phyloP scores from a whole-genome alignment of 1,140 invertebrate genomes.

The Wasmannia auropunctata region DNA sequence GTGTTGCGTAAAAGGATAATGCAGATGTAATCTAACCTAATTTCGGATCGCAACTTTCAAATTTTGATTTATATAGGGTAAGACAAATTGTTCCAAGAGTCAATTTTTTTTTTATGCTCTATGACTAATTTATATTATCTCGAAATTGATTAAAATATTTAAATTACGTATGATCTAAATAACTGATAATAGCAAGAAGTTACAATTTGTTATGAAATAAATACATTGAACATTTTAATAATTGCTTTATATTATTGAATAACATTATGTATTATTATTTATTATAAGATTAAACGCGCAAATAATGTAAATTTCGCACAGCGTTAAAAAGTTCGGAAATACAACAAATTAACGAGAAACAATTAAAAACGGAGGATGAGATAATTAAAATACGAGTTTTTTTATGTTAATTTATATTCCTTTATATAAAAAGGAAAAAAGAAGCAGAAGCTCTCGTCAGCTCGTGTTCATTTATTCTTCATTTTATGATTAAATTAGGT shows the following conservation, averaged over 20 bases:
- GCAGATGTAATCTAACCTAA: too few relatives aligned
- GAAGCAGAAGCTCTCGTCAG: background rate
- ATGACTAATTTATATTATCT: too few relatives aligned
- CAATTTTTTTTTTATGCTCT: too few relatives aligned
- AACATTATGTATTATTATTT: constrained; percentile 18
- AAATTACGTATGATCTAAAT: too few relatives aligned
- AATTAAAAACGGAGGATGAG: background rate
- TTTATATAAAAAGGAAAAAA: background rate
- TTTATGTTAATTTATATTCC: background rate
- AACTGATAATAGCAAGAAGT: too few relatives aligned
- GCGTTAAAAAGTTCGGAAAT: background rate
- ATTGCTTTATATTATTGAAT: background rate
- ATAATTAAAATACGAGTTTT: background rate
- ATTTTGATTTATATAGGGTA: too few relatives aligned
- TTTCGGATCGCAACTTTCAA: too few relatives aligned
- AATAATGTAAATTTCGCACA: background rate
- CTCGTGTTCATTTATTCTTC: background rate
- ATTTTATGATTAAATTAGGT: background rate
- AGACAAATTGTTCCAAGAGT: too few relatives aligned
- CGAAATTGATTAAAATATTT: too few relatives aligned
- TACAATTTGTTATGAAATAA: too few relatives aligned
- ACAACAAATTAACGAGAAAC: background rate
- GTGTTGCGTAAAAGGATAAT: too few relatives aligned
- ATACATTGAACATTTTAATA: background rate
- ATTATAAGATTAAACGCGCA: constrained; percentile 6